phyloP scores from a whole-genome alignment of 2,888 invertebrate species.

The Hybos culiciformis region DNA sequence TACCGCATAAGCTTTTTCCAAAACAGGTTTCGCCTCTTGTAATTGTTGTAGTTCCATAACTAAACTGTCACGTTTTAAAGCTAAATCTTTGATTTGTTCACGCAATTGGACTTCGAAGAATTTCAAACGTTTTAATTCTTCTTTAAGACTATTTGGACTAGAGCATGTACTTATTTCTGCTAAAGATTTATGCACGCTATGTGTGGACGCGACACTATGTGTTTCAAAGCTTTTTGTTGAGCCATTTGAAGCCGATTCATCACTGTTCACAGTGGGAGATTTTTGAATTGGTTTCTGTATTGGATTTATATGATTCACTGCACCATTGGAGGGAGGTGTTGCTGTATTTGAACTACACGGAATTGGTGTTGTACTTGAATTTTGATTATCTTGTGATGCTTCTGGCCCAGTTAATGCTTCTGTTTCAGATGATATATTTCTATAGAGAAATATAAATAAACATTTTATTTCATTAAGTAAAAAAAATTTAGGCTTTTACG shows the following conservation, averaged over 20 bases:
- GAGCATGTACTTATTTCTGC: constrained; percentile 20
- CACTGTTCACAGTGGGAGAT: constrained; percentile 17
- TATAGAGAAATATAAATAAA: constrained; percentile 8
- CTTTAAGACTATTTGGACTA: constrained; percentile 29
- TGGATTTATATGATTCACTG: no score
- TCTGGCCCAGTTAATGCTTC: constrained; percentile 31
- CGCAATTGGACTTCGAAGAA: constrained; percentile 32
- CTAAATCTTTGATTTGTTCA: constrained; percentile 33
- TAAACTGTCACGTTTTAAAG: constrained; percentile 32
- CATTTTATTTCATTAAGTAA: no score
- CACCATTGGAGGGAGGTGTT: no score
- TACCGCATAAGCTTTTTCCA: constrained; percentile 36
- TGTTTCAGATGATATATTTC: constrained; percentile 29
- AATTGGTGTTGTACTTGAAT: no score
- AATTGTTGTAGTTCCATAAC: constrained; percentile 37
- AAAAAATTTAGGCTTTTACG: no score
- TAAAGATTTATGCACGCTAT: constrained; percentile 22
- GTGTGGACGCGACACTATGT: constrained; percentile 30
- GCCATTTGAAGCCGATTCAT: constrained; percentile 28
- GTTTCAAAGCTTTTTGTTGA: constrained; percentile 34
- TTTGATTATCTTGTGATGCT: constrained; percentile 12
- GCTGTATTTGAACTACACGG: no score
- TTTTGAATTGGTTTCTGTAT: constrained; percentile 19
- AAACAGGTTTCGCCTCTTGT: constrained; percentile 35
- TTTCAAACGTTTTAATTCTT: constrained; percentile 33